These are phyloP conservation scores for Ptilorrhoa leucosticta DNA, from an alignment of 2,113 vertebrate genomes.

Conservation along the genomic window DNA sequence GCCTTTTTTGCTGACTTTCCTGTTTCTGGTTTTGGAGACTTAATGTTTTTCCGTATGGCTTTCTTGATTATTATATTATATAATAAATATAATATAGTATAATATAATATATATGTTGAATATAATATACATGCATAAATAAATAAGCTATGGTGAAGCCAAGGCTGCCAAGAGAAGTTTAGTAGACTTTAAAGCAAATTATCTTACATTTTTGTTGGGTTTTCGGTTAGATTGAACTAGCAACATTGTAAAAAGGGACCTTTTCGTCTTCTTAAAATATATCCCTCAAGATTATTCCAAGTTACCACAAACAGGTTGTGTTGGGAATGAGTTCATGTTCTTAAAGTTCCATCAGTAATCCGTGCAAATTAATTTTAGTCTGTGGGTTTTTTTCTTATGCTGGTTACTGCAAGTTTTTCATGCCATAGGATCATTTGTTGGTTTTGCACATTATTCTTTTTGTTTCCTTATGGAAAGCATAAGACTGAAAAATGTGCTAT, in stretches of 20 bases:
- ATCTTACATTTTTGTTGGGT: not conserved
- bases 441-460: conserved; percentile 29
- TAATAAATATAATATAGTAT: not conserved
- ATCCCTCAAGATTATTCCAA: not conserved
- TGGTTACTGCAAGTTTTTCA: not conserved
- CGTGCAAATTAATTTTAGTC: conserved; percentile 20
- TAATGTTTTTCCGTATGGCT: not conserved
- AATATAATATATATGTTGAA: not conserved
- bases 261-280: not conserved
- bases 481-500: not conserved
- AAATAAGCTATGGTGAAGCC: not conserved
- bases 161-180: not conserved
- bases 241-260: not conserved
- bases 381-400: not conserved
- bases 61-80: not conserved
- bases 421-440: not conserved
- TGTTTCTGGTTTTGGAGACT: not conserved
- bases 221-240: not conserved
- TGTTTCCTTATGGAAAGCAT: conserved; percentile 25
- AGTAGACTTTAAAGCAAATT: not conserved
- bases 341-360: not conserved
- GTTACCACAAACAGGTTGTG: not conserved
- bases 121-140: not conserved
- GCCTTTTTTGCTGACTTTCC: not conserved
- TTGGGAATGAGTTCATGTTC: not conserved